These are phyloP conservation scores for Alces alces DNA, from an alignment of 2,113 vertebrate species.

Conservation along the genomic window DNA sequence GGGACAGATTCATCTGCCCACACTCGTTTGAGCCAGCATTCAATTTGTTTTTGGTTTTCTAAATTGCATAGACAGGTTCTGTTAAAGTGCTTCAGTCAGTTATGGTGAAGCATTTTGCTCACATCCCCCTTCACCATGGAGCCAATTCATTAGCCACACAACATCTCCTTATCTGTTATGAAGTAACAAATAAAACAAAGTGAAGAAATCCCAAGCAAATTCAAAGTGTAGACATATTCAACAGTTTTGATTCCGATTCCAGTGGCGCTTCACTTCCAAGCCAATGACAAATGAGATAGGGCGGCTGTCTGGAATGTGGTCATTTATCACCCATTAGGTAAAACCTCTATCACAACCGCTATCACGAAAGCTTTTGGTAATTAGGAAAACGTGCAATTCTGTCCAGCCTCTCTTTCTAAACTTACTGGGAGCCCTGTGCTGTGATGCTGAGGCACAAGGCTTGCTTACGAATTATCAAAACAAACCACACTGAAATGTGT, in stretches of 20 bases:
- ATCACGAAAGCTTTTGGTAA: background rate
- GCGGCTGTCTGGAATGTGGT: background rate
- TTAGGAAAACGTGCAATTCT: background rate
- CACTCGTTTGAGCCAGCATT: background rate
- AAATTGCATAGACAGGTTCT: background rate
- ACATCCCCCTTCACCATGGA: background rate
- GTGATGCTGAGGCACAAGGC: background rate
- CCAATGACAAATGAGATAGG: background rate
- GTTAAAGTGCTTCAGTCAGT: background rate
- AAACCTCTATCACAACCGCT: background rate
- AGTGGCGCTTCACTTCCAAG: background rate
- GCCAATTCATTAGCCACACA: background rate
- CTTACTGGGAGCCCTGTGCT: background rate
- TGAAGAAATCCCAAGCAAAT: background rate
- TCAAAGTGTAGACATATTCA: background rate
- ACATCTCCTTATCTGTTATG: background rate
- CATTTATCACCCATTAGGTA: conserved; percentile 37
- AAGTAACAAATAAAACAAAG: background rate
- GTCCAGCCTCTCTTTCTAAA: background rate
- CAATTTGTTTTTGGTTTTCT: background rate
- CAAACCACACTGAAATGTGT: conserved; percentile 27
- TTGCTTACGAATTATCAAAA: conserved; percentile 55
- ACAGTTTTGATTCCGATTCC: background rate
- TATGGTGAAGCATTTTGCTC: background rate
- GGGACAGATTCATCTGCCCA: background rate